phyloP scores from a whole-genome alignment of 2,888 invertebrate species.

The Drosophila meridiana region DNA sequence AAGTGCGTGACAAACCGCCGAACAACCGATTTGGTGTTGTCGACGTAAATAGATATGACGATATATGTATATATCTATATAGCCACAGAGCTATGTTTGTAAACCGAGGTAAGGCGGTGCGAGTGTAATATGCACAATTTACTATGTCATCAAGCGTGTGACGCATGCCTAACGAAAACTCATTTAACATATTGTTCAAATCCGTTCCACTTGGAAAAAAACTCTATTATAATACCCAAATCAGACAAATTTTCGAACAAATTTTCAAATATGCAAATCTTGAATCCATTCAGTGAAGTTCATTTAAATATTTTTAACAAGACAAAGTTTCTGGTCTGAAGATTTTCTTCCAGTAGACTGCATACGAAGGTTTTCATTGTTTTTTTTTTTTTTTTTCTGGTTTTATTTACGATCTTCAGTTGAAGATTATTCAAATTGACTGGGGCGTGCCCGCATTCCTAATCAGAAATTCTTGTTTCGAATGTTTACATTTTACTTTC shows the following conservation, averaged over 20 bases:
- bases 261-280: not conserved
- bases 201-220: not conserved
- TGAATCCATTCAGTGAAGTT: not conserved
- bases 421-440: slow-evolving; percentile 48
- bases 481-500: not conserved
- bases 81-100: slow-evolving; percentile 9
- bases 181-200: not conserved
- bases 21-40: slow-evolving; percentile 47
- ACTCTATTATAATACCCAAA: not conserved
- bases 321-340: slow-evolving; percentile 22
- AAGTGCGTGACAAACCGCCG: slow-evolving; percentile 59
- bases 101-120: slow-evolving; percentile 28
- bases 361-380: not conserved
- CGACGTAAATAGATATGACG: slow-evolving; percentile 41
- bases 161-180: not conserved
- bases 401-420: slow-evolving; percentile 27
- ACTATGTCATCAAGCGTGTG: slow-evolving; percentile 5
- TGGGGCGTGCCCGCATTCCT: slow-evolving; percentile 34
- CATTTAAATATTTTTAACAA: slow-evolving; percentile 22
- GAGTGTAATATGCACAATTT: slow-evolving; percentile 2
- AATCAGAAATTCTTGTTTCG: slow-evolving; percentile 23
- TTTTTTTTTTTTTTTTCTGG: not conserved
- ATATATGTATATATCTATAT: slow-evolving; percentile 7
- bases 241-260: not conserved
- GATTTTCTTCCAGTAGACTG: slow-evolving; percentile 1